Conservation (phyloP, 1,140 invertebrate genomes). For the Orius laevigatus region DNA sequence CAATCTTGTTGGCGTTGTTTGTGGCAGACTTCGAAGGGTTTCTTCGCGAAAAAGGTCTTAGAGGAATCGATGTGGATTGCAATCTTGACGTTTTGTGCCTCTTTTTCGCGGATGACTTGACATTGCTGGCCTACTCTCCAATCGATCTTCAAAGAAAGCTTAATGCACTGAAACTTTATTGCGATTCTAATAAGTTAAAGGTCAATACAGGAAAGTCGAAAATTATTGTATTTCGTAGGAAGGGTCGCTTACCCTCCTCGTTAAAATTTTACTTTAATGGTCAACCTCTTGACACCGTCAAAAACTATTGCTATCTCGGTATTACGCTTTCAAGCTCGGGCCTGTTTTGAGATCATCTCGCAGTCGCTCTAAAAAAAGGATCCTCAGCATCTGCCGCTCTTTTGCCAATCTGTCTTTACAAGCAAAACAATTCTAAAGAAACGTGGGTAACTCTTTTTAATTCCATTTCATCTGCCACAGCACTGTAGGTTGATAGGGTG, state of each 20-base stretch:
- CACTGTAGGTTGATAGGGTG: too few relatives aligned
- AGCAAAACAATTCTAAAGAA: too few relatives aligned
- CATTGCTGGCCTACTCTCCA: slow-evolving; percentile 8
- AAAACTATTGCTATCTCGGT: too few relatives aligned
- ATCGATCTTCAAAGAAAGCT: slow-evolving; percentile 10
- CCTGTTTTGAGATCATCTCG: too few relatives aligned
- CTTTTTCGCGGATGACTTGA: slow-evolving; percentile 19
- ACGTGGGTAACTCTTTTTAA: too few relatives aligned
- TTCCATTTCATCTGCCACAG: too few relatives aligned
- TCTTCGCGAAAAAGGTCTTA: background rate
- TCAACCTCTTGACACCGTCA: too few relatives aligned
- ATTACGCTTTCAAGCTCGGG: too few relatives aligned
- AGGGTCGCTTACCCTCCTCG: background rate
- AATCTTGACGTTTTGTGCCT: slow-evolving; percentile 10
- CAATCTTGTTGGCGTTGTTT: slow-evolving; percentile 15
- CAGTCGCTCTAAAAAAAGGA: too few relatives aligned
- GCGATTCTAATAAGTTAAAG: slow-evolving; percentile 10
- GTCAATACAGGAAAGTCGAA: slow-evolving; percentile 18
- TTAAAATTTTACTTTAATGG: too few relatives aligned
- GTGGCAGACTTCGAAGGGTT: slow-evolving; percentile 15
- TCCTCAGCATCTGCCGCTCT: too few relatives aligned
- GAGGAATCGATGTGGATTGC: background rate
- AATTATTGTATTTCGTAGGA: slow-evolving; percentile 12
- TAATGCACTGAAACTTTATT: slow-evolving; percentile 12
- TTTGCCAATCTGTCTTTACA: too few relatives aligned